Conservation (phyloP, 2,888 invertebrate genomes). For the Sesamia inferens region DNA sequence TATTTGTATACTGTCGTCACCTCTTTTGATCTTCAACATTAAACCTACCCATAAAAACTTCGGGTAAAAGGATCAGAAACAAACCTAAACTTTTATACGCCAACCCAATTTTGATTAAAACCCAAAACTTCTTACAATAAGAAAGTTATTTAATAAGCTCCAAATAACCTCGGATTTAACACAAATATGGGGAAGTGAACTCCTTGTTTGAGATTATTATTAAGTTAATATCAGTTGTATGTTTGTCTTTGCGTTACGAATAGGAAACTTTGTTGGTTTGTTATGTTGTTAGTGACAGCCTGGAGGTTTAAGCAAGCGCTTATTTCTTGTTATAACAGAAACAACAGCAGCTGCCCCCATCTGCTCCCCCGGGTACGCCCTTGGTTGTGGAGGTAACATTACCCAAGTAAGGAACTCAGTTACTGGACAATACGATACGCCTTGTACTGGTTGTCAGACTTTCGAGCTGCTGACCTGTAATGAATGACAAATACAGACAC, state of each 20-base stretch:
- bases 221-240: conserved; percentile 46
- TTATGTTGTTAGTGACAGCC: conserved; percentile 12
- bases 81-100: conserved; percentile 14
- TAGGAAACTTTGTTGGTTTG: conserved; percentile 19
- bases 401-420: not conserved
- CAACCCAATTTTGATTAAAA: conserved; percentile 49
- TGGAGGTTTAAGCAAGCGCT: not conserved
- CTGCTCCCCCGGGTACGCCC: too few relatives aligned
- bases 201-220: conserved; percentile 40
- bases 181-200: conserved; percentile 52
- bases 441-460: not conserved
- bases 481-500: not conserved
- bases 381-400: not conserved
- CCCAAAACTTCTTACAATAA: conserved; percentile 41
- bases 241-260: conserved; percentile 40
- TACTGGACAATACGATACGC: not conserved
- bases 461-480: too few relatives aligned
- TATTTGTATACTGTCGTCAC: too few relatives aligned
- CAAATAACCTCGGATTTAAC: conserved; percentile 29
- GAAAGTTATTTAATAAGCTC: conserved; percentile 56
- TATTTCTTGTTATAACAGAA: not conserved
- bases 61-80: not conserved
- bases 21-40: not conserved
- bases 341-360: too few relatives aligned
- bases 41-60: not conserved